These are phyloP conservation scores for Iphiclides podalirius DNA, from an alignment of 2,888 invertebrate species.

Conservation along the genomic window DNA sequence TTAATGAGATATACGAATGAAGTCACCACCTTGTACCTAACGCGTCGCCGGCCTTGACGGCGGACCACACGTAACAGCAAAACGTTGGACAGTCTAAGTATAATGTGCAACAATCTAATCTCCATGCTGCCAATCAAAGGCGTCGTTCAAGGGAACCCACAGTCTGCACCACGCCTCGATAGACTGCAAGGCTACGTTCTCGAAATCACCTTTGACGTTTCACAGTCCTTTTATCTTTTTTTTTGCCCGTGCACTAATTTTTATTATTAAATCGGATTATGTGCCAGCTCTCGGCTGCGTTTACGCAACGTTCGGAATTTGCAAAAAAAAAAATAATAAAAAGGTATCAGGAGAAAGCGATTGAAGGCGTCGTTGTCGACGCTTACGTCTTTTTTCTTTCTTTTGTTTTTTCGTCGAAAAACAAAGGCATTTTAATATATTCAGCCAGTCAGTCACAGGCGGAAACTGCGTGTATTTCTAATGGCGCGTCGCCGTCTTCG, in stretches of 20 bases:
- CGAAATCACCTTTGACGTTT: neutral
- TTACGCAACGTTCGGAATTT: neutral
- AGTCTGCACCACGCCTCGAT: constrained; percentile 11
- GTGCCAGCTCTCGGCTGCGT: neutral
- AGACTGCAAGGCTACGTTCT: constrained; percentile 5
- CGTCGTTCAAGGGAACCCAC: constrained; percentile 23
- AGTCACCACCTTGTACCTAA: constrained; percentile 43
- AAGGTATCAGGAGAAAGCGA: too few species aligned
- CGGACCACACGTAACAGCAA: constrained; percentile 33
- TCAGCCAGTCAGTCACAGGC: neutral
- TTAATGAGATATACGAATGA: too few species aligned
- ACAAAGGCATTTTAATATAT: neutral
- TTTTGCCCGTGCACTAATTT: too few species aligned
- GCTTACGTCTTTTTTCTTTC: too few species aligned
- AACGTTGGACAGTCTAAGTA: too few species aligned
- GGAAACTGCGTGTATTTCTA: neutral
- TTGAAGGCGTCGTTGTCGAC: too few species aligned
- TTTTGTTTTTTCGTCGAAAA: too few species aligned
- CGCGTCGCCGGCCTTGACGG: constrained; percentile 42
- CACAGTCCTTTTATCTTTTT: neutral
- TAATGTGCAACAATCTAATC: constrained; percentile 25
- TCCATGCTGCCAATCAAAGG: constrained; percentile 25
- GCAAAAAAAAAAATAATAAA: neutral
- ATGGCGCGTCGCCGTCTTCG: neutral
- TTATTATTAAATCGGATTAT: neutral